Percentiles rank a stretch among this genome's conserved stretches.
These are phyloP conservation scores for Serranus cabrilla DNA, from an alignment of 2,797 vertebrate genomes.

Conservation along the genomic window DNA sequence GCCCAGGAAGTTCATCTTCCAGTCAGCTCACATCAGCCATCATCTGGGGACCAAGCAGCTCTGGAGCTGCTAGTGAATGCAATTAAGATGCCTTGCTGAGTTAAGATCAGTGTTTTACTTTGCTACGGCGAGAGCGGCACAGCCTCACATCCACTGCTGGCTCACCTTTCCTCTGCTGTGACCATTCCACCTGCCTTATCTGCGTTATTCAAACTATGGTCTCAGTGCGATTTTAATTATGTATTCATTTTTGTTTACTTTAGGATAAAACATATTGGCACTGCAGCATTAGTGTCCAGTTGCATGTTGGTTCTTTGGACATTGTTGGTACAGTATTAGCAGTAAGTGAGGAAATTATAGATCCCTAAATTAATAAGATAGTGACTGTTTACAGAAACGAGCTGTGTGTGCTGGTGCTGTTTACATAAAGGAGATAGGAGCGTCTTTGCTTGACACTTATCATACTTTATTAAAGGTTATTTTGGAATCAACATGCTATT, in stretches of 20 bases:
- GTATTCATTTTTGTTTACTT: slow-evolving; percentile 64
- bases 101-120: slow-evolving; percentile 74
- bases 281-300: slow-evolving; percentile 37
- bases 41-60: slow-evolving; percentile 68
- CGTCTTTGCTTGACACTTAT: background rate
- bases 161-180: slow-evolving; percentile 31
- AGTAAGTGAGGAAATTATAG: slow-evolving; percentile 44
- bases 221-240: slow-evolving; percentile 58
- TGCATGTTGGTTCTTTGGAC: slow-evolving; percentile 28
- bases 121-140: slow-evolving; percentile 19
- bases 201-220: slow-evolving; percentile 59
- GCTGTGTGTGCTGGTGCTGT: slow-evolving; percentile 19
- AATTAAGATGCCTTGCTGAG: slow-evolving; percentile 81
- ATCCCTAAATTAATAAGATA: slow-evolving; percentile 36
- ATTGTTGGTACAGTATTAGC: slow-evolving; percentile 38
- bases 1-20: slow-evolving; percentile 81
- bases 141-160: slow-evolving; percentile 28
- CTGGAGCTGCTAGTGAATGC: slow-evolving; percentile 69
- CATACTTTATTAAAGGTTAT: slow-evolving; percentile 2
- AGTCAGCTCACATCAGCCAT: slow-evolving; percentile 82
- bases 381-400: slow-evolving; percentile 39
- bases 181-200: slow-evolving; percentile 57
- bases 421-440: slow-evolving; percentile 28
- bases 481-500: background rate
- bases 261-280: slow-evolving; percentile 49